These are phyloP conservation scores for Brachionus sp. DNA, from an alignment of 1,140 invertebrate species.

Conservation along the genomic window DNA sequence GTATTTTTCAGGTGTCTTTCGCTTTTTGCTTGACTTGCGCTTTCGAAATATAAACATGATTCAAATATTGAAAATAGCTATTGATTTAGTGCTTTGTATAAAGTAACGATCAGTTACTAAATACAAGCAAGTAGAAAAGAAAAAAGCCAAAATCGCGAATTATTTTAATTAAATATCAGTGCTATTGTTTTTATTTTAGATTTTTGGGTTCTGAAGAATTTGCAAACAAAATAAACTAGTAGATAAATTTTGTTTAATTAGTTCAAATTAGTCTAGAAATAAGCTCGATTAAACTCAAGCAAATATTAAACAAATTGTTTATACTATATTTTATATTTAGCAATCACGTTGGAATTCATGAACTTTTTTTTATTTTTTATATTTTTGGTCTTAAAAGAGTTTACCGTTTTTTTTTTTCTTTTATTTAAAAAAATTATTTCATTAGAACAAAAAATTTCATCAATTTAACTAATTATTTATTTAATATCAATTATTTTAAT, in stretches of 20 bases:
- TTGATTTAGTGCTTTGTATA: neutral
- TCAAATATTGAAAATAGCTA: neutral
- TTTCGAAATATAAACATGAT: conserved; percentile 19
- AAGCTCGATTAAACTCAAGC: neutral
- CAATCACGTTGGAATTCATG: neutral
- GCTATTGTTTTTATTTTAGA: neutral
- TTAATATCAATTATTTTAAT: too few species aligned
- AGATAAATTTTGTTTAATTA: neutral
- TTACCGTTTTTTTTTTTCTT: too few species aligned
- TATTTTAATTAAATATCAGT: conserved; percentile 6
- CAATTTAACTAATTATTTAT: too few species aligned
- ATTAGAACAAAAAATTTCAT: too few species aligned
- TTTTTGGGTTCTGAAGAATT: neutral
- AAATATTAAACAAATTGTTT: neutral
- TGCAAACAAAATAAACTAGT: neutral
- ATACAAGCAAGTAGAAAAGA: neutral
- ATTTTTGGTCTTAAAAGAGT: too few species aligned
- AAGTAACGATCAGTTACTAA: conserved; percentile 27
- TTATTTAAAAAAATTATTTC: too few species aligned
- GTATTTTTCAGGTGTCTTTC: neutral
- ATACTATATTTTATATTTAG: neutral
- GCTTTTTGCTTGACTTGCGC: neutral
- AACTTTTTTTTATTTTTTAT: too few species aligned
- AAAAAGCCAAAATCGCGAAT: neutral
- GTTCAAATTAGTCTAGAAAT: neutral